These are phyloP conservation scores for Scomberomorus guttatus DNA, from an alignment of 2,797 vertebrate genomes.

Conservation along the genomic window DNA sequence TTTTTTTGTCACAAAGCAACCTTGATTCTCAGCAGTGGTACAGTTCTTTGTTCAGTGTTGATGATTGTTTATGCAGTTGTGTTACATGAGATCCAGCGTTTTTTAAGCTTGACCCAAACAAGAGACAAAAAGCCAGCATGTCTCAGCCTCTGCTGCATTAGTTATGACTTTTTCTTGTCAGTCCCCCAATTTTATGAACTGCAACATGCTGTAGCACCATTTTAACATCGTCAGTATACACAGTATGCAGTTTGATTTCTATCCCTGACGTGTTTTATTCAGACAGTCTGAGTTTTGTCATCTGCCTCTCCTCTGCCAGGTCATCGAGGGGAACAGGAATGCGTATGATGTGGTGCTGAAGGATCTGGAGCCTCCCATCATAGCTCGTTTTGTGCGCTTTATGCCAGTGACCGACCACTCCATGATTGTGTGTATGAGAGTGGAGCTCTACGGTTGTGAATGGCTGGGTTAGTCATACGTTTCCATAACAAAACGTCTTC, in stretches of 20 bases:
- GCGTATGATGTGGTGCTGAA: slow-evolving; percentile 96
- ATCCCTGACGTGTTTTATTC: not conserved
- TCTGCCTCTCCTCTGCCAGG: slow-evolving; percentile 77
- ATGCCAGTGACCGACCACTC: slow-evolving; percentile 95
- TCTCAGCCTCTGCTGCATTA: not conserved
- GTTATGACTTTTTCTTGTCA: not conserved
- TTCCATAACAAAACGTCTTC: not conserved
- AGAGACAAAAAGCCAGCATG: not conserved
- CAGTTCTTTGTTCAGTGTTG: no score
- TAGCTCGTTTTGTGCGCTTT: slow-evolving; percentile 94
- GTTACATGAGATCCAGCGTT: not conserved
- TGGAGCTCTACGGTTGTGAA: slow-evolving; percentile 96
- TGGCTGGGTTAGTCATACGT: slow-evolving; percentile 92
- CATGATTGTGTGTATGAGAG: slow-evolving; percentile 95
- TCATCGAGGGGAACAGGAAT: slow-evolving; percentile 95
- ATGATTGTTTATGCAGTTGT: not conserved
- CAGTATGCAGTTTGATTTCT: not conserved
- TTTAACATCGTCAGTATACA: not conserved
- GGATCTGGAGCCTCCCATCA: slow-evolving; percentile 95
- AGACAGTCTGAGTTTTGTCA: not conserved
- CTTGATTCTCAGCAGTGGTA: no score
- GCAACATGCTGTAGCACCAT: no score
- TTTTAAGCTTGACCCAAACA: not conserved
- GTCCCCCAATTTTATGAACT: no score
- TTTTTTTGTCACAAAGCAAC: not conserved